Base-by-base conservation (phyloP, 2,888 invertebrate species). In the Drosophila cracens region DNA sequence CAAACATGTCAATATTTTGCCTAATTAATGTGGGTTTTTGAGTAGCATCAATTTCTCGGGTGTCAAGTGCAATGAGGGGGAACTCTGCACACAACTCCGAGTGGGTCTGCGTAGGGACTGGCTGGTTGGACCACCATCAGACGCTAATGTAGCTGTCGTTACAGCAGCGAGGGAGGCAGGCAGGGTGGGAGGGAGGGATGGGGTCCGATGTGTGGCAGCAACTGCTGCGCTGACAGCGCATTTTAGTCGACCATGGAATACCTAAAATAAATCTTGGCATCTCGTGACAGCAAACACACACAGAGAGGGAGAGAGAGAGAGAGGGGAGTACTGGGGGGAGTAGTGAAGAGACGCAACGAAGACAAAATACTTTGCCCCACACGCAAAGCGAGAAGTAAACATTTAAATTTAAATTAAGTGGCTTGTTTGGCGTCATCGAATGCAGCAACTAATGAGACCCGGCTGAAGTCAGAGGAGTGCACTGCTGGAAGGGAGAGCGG, bases 351-450 rank as follows among this genome's bases (percentile, higher is more conserved):
- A 46, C 46, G 46, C 67, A 74, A 57, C 56, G 69, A 79, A 75
- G 79, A 75, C 80, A 87, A 82, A 85, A 84, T 87, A 80, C 88
- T 87, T 89, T 76, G 76, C 80, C 88, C 85, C 86, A 89, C 86
- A 89, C 89, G 88, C 86, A 88, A 76, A 68, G 90, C 88, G 88
- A 74, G 86, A 82, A 90, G 82, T 86, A 88, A 88, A 87, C 87
- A 90, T 90, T 87, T 87, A 90, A 89, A 87, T 87, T 88, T 88
- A 89, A 87, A 87, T 87, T 87, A 87, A 87, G 87, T 90, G 89
- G 82, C 87, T 85, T 86, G 90, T 88, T 88, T 76, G 81, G 85
- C 83, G 78, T 87, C 89, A 89, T 76, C 83, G 83, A 83, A 88
- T 81, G 83, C 83, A 81, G 69, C 90, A 82, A 84, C 87, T 87